Evolutionary conservation across 2,888 invertebrate species (phyloP).

Genomic region (Hyalella azteca): DNA sequence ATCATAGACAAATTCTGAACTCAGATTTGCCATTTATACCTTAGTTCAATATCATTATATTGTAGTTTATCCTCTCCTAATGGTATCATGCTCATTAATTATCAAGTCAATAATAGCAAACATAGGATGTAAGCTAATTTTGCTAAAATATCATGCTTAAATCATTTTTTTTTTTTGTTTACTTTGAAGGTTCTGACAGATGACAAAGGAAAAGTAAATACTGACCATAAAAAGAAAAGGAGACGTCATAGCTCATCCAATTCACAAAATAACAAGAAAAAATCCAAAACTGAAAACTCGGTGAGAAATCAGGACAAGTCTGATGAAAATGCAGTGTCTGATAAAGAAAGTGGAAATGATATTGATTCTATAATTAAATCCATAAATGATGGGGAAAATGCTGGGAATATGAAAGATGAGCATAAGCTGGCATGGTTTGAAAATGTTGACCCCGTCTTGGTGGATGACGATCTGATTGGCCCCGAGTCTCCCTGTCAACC

Average conservation of each 20-base stretch:
- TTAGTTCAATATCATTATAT: not conserved
- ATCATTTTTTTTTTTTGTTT: not conserved
- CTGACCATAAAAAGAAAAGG: not conserved
- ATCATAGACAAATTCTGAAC: not conserved
- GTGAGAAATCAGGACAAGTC: not conserved
- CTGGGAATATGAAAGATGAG: not conserved
- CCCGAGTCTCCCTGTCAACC: not conserved
- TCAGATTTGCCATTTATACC: not conserved
- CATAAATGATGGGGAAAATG: not conserved
- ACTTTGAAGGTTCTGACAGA: not conserved
- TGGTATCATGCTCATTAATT: not conserved
- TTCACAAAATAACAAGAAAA: not conserved
- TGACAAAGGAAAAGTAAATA: not conserved
- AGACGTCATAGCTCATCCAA: not conserved
- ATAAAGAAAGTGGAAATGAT: not conserved
- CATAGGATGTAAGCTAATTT: not conserved
- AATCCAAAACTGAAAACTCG: not conserved
- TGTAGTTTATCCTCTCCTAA: not conserved
- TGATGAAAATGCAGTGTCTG: not conserved
- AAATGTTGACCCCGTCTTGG: conserved; percentile 46
- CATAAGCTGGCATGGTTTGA: conserved; percentile 46
- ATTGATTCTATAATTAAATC: not conserved
- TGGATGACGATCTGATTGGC: conserved; percentile 5
- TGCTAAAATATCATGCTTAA: not conserved
- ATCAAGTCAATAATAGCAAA: not conserved